Evolutionary conservation across 35 echinoderm and acorn worm species (phyloP), one percentile per base, ranked within the genome.

Genomic region (Strongylocentrotus purpuratus): DNA sequence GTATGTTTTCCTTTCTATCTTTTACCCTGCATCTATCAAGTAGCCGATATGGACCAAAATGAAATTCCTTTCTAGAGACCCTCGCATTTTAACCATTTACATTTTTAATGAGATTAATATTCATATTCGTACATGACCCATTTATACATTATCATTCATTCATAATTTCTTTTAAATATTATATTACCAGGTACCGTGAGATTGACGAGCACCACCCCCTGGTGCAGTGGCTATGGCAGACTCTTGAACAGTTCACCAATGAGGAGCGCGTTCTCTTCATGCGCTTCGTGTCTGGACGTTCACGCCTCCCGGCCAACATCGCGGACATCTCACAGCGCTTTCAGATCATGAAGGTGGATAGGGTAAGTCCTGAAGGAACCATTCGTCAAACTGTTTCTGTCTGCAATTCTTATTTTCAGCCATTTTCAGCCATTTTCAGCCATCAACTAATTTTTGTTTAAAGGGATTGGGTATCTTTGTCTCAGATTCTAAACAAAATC

Each of bases 271-370:
- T 99, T 1, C 94, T 99, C 2, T 99, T 99, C 95, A 99, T 99
- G 98, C 48, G 98, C 15, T 99, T 99, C 94, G 98, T 99, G 20
- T 99, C 98, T 31, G 98, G 98, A 22, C 70, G 98, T 31, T 99
- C 98, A 1, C 92, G 98, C 31, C 92, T 99, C 33, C 98, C 98
- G n/a, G 95, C 97, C 33, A 99, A 97, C 88, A 96, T 99, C 22
- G 98, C 98, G 0, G 98, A 99, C 85, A 99, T 99, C n/a, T 99
- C 98, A 20, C 98, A 99, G 92, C 88, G 98, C 22, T 99, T 99
- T 46, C 98, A 99, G 94, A 99, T 99, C 86, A 99, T 99, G 98
- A 98, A 95, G 85, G 98, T 99, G 2, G 98, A 99, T 31, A 97
- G 97, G 98, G 98, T 99, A 47, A 97, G 94, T 78, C 50, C 15